Base-by-base conservation (phyloP, 2,113 vertebrate genomes). In the Daubentonia madagascariensis region DNA sequence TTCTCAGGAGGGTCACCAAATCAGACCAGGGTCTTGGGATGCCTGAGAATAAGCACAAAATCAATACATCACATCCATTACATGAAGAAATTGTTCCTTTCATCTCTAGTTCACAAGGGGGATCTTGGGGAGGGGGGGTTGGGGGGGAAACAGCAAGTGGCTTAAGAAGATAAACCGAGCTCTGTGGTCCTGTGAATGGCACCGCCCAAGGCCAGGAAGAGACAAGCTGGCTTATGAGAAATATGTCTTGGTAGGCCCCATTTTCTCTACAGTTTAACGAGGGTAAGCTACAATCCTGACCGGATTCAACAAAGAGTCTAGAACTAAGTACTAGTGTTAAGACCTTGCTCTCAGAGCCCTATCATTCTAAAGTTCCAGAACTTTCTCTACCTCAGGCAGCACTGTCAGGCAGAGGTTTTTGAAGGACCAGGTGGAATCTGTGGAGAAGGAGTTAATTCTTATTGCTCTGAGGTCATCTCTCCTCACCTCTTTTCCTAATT, bases 111-210 rank as follows among this genome's bases (percentile, higher is more conserved):
- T 92, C 63, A 70, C 25, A 75, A 57, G 9, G 52, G 4, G 9
- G 40, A 45, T 65, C 45, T 65, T 48, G 18, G 84, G n/a, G n/a
- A n/a, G n/a, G n/a, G n/a, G n/a, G n/a, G n/a, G n/a, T n/a, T n/a
- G n/a, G n/a, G n/a, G 72, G 85, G 10, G 54, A 65, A 91, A 78
- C 30, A 59, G 78, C 48, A 96, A 96, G 61, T 65, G 18, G 50
- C 35, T 65, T 65, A 45, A 88, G 45, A 76, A 86, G 68, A 40
- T 7, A 63, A 94, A 48, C 22, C 8, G 59, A 30, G 52, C 68
- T 59, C n/a, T 6, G 28, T 2, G n/a, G 25, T 23, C 35, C 57
- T 35, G 28, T 61, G 81, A 50, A 35, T 1, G 65, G n/a, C 0
- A 0, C 1, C 48, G 57, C 13, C 65, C 17, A 12, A 10, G 0